A percentile compares a stretch with the other conserved stretches of the same genome.
phyloP scores from a whole-genome alignment of 2,113 vertebrate species.

The Pantherophis guttatus region DNA sequence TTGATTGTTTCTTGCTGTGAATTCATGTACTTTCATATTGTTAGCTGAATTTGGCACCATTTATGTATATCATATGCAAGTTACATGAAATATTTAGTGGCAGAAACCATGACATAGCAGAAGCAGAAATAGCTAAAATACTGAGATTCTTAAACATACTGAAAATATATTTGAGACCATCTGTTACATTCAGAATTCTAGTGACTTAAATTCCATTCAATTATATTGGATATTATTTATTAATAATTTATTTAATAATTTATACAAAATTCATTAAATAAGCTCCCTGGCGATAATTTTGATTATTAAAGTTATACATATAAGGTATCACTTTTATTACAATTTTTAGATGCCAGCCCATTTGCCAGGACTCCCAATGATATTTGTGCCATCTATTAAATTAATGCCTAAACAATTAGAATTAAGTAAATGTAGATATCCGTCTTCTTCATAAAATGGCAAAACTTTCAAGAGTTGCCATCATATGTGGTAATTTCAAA shows the following conservation, averaged over 20 bases:
- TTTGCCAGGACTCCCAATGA: not conserved
- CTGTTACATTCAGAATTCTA: conserved; percentile 24
- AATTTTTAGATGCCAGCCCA: not conserved
- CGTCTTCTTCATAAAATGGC: not conserved
- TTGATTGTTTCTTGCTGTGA: conserved; percentile 10
- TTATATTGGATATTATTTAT: conserved; percentile 34
- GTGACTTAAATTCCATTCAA: conserved; percentile 18
- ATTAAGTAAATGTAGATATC: not conserved
- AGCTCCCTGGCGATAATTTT: not conserved
- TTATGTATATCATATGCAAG: conserved; percentile 15
- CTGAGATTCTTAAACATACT: conserved; percentile 24
- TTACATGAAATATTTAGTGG: conserved; percentile 34
- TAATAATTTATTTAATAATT: conserved; percentile 26
- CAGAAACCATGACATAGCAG: conserved; percentile 21
- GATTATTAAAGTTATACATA: not conserved
- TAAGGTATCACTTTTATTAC: not conserved
- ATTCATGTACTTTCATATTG: conserved; percentile 1
- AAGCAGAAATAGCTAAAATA: conserved; percentile 11
- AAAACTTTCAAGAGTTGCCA: not conserved
- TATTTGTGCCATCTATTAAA: not conserved
- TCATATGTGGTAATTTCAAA: not conserved
- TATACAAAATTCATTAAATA: conserved; percentile 7
- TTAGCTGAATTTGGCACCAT: conserved; percentile 24
- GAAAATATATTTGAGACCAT: conserved; percentile 2
- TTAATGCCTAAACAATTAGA: not conserved